Base-by-base conservation (phyloP, 2,113 vertebrate species). In the Perca fluviatilis region DNA sequence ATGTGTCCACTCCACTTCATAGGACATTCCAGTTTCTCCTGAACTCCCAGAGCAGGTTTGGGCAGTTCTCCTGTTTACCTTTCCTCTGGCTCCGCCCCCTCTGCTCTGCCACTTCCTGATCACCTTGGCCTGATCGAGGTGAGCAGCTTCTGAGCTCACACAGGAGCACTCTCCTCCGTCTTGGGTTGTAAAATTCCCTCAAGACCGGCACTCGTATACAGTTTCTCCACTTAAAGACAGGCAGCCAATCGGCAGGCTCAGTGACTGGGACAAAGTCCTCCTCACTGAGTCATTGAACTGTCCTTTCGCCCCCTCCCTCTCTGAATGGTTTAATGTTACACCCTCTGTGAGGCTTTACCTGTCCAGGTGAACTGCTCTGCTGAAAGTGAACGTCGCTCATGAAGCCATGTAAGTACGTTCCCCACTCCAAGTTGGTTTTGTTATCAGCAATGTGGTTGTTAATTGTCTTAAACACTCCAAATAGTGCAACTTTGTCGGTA, bases 241-340 rank as follows among this genome's bases (percentile, higher is more conserved):
- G 33, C 80, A 74, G 84, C 86, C 79, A 82, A 86, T 91, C 67
- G 21, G n/a, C 46, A 1, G 75, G 15, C 53, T 75, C 15, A 1
- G 40, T 71, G 76, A 85, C 65, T 15, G 77, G 90, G 86, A 92
- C 92, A 94, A 94, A 94, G 94, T 94, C 93, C 86, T 87, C 40
- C 85, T 85, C 63, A 40, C 83, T 61, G 80, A 87, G 79, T 87
- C 70, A 87, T 80, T 83, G 82, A 74, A 75, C 86, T 73, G 21
- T 74, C 82, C 76, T n/a, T 57, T 69, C 62, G 30, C 30, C 30
- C 0, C 4, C 64, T 47, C 84, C 78, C 73, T 65, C 74, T 74
- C 46, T 83, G 74, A 69, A 11, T 21, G 86, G 89, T 91, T 80
- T 93, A 90, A 62, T 49, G 78, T 93, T 94, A 91, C 92, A 86